Evolutionary conservation across 1,140 invertebrate genomes (phyloP).

Genomic region (Drosophila sp.): DNA sequence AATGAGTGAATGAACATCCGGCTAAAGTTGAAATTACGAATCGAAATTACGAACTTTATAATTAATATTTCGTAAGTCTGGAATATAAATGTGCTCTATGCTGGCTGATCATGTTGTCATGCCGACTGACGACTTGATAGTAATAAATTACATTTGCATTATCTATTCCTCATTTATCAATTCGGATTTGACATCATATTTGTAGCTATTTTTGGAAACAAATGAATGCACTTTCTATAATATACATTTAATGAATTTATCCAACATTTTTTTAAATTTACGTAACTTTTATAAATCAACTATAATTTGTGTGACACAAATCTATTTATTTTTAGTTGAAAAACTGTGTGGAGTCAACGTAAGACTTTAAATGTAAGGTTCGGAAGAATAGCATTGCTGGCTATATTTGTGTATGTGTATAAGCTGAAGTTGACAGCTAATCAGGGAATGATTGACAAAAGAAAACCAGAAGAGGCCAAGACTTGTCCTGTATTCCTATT

Average conservation of each 20-base stretch:
- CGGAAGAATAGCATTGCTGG: too few relatives aligned
- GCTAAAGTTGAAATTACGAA: conserved; percentile 15
- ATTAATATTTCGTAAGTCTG: conserved; percentile 11
- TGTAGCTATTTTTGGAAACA: too few relatives aligned
- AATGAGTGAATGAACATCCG: not conserved
- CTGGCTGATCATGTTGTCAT: not conserved
- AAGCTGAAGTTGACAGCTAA: conserved; percentile 37
- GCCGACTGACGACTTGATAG: not conserved
- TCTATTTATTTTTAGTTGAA: too few relatives aligned
- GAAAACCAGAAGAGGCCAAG: not conserved
- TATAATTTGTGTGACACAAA: too few relatives aligned
- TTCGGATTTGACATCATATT: too few relatives aligned
- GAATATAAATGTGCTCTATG: not conserved
- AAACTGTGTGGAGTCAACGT: too few relatives aligned
- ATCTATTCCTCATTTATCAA: not conserved
- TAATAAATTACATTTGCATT: conserved; percentile 5
- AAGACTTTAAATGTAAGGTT: too few relatives aligned
- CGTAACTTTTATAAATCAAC: too few relatives aligned
- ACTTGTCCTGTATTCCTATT: not conserved
- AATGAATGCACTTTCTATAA: too few relatives aligned
- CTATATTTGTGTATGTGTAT: conserved; percentile 6
- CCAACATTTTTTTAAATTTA: too few relatives aligned
- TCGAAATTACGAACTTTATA: conserved; percentile 41
- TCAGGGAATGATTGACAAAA: conserved; percentile 33
- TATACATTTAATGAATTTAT: too few relatives aligned